Conservation (phyloP, 2,888 invertebrate species). For the Acanthacorydalis orientalis region DNA sequence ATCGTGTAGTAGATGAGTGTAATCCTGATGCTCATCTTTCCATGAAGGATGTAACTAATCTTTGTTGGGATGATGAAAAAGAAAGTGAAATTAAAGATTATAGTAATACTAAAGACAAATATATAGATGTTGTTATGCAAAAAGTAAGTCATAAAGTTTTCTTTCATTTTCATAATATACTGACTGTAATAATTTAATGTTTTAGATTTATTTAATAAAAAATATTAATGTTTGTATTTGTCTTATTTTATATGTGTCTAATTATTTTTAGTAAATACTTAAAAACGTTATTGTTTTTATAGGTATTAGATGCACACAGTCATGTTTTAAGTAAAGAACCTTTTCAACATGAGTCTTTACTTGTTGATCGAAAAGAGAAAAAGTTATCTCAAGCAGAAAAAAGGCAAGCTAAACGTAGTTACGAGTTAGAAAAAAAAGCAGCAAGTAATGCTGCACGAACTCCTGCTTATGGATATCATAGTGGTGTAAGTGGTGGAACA, state of each 20-base stretch:
- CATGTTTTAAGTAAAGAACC: slow-evolving; percentile 62
- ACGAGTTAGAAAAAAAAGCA: slow-evolving; percentile 87
- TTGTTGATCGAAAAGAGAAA: slow-evolving; percentile 89
- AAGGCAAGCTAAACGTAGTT: slow-evolving; percentile 77
- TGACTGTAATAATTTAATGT: neutral
- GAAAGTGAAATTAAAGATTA: slow-evolving; percentile 66
- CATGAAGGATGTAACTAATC: slow-evolving; percentile 73
- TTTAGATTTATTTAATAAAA: neutral
- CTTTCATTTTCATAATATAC: neutral
- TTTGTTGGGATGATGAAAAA: slow-evolving; percentile 81
- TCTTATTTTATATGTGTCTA: neutral
- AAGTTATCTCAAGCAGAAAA: slow-evolving; percentile 89
- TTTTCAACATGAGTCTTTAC: slow-evolving; percentile 86
- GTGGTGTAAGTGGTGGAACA: slow-evolving; percentile 10
- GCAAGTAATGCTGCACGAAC: slow-evolving; percentile 33
- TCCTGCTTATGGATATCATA: slow-evolving; percentile 33
- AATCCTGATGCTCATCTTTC: slow-evolving; percentile 90
- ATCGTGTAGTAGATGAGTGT: slow-evolving; percentile 94
- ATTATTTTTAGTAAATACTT: neutral
- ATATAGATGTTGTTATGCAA: slow-evolving; percentile 68
- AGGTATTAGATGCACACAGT: slow-evolving; percentile 41
- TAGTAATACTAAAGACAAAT: slow-evolving; percentile 50
- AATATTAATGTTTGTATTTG: too few relatives aligned
- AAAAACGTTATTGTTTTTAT: neutral
- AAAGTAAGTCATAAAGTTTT: slow-evolving; percentile 32